These are phyloP conservation scores for Eclectus roratus DNA, from an alignment of 2,113 vertebrate species.

Conservation along the genomic window DNA sequence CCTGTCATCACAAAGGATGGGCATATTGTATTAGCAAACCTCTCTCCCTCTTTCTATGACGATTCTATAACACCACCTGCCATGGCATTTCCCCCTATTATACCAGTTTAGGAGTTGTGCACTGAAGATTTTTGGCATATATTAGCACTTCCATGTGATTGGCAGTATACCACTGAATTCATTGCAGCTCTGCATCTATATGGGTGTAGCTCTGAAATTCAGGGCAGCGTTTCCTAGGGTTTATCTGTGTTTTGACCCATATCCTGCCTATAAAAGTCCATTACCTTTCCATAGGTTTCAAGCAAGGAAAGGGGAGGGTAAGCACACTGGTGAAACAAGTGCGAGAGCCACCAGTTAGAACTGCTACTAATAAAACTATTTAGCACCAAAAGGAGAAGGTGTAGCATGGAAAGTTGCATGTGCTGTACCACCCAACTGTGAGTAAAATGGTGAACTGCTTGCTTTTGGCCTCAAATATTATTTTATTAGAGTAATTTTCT, in stretches of 20 bases:
- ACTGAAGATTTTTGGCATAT: slow-evolving; percentile 62
- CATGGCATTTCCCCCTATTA: slow-evolving; percentile 51
- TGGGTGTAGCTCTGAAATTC: slow-evolving; percentile 37
- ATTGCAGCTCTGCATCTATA: not conserved
- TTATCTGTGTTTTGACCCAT: not conserved
- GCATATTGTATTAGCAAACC: slow-evolving; percentile 52
- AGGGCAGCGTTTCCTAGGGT: not conserved
- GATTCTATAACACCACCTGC: slow-evolving; percentile 61
- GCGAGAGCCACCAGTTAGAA: not conserved
- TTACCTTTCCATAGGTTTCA: not conserved
- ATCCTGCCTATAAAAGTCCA: not conserved
- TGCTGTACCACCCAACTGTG: fast-evolving
- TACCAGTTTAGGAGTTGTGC: slow-evolving; percentile 62
- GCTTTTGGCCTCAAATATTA: not conserved
- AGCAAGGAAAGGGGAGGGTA: not conserved
- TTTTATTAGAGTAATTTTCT: not conserved
- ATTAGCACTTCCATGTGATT: slow-evolving; percentile 61
- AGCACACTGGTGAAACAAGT: not conserved
- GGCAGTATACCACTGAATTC: slow-evolving; percentile 53
- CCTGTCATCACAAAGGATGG: slow-evolving; percentile 6
- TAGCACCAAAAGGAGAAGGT: not conserved
- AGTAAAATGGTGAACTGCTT: not conserved
- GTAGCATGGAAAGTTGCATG: not conserved
- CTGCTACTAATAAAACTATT: not conserved
- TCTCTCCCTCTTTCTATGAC: slow-evolving; percentile 3